A percentile compares a stretch with the other conserved stretches of the same genome.
phyloP scores from a whole-genome alignment of 2,888 invertebrate species.

The Sisyra nigra region DNA sequence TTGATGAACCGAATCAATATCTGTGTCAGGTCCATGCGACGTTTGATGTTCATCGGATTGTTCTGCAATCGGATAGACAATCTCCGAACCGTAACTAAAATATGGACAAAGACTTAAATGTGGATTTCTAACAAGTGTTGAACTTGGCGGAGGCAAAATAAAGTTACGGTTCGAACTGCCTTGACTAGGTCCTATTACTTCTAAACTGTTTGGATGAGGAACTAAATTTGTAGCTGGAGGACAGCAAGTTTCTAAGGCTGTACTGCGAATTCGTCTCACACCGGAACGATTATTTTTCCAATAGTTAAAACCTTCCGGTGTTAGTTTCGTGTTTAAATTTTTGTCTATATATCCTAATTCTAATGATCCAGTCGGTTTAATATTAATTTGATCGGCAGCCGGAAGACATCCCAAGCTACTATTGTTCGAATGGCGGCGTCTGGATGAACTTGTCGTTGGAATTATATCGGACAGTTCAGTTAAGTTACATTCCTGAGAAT shows the following conservation, averaged over 20 bases:
- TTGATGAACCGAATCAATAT: constrained; percentile 36
- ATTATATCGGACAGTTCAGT: constrained; percentile 1
- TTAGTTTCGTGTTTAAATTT: constrained; percentile 24
- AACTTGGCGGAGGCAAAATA: constrained; percentile 44
- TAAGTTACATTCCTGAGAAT: neutral
- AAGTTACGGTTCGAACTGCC: constrained; percentile 11
- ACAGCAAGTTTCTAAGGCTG: constrained; percentile 53
- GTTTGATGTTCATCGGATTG: constrained; percentile 65
- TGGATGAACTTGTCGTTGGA: constrained; percentile 25
- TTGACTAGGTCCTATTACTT: constrained; percentile 50
- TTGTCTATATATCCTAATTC: constrained; percentile 34
- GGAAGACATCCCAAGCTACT: constrained; percentile 33
- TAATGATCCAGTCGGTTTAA: constrained; percentile 37
- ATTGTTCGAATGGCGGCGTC: constrained; percentile 43
- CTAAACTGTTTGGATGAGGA: constrained; percentile 69
- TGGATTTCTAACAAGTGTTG: constrained; percentile 49
- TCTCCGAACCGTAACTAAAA: constrained; percentile 52
- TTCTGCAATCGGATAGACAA: constrained; percentile 71
- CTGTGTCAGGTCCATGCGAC: constrained; percentile 43
- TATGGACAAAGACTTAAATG: constrained; percentile 52
- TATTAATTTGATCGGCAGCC: constrained; percentile 30
- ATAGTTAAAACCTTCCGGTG: constrained; percentile 23
- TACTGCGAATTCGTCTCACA: constrained; percentile 51
- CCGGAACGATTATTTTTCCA: constrained; percentile 19
- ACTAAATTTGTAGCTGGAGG: constrained; percentile 54